A percentile compares a stretch with the other conserved stretches of the same genome.
These are phyloP conservation scores for Fopius arisanus DNA, from an alignment of 1,140 invertebrate species.

Conservation along the genomic window DNA sequence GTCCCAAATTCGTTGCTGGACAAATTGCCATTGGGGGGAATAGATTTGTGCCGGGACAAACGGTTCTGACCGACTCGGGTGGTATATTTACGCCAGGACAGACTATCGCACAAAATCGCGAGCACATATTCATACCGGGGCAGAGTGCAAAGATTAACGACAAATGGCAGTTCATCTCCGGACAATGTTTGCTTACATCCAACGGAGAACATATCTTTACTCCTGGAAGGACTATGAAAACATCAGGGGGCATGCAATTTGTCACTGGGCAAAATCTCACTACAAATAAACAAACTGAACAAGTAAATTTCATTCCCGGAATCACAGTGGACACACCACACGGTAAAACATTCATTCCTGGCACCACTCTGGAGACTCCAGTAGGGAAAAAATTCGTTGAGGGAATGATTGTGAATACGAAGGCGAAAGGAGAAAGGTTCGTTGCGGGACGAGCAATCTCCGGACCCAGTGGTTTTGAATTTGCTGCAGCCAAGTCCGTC, in stretches of 20 bases:
- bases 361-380: slow-evolving; percentile 71
- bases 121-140: slow-evolving; percentile 65
- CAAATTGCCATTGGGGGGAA: slow-evolving; percentile 67
- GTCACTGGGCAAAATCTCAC: slow-evolving; percentile 73
- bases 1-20: slow-evolving; percentile 74
- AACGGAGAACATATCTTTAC: slow-evolving; percentile 66
- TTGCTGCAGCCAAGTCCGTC: slow-evolving; percentile 68
- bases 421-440: slow-evolving; percentile 67
- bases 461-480: slow-evolving; percentile 63
- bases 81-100: slow-evolving; percentile 70
- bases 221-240: slow-evolving; percentile 69
- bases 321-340: slow-evolving; percentile 65
- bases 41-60: slow-evolving; percentile 74
- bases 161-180: slow-evolving; percentile 64
- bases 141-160: slow-evolving; percentile 56
- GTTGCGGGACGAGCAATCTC: slow-evolving; percentile 68
- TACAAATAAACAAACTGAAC: slow-evolving; percentile 62
- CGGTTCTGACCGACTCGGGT: slow-evolving; percentile 69
- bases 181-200: slow-evolving; percentile 59
- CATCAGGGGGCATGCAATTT: slow-evolving; percentile 68
- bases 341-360: slow-evolving; percentile 70
- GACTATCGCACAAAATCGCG: slow-evolving; percentile 64
- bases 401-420: slow-evolving; percentile 70
- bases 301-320: slow-evolving; percentile 72
- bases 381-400: slow-evolving; percentile 73